Conservation (phyloP, 2,888 invertebrate genomes). For the Acrocyrtus sp. region DNA sequence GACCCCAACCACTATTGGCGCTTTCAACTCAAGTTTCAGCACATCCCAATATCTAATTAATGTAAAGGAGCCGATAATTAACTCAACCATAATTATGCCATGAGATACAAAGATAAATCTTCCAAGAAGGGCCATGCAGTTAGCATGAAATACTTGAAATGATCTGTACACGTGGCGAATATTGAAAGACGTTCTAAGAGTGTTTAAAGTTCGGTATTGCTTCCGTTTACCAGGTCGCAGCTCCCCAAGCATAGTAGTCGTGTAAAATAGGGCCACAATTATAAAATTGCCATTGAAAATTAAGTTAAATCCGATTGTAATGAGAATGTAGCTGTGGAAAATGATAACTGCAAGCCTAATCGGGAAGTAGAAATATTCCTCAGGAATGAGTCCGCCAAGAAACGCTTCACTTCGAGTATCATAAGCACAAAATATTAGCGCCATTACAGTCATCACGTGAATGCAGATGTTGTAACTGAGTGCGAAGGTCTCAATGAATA, state of each 20-base stretch:
- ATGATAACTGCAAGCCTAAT: background rate
- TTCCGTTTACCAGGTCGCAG: no score
- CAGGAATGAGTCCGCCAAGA: background rate
- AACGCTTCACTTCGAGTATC: background rate
- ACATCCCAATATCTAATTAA: no score
- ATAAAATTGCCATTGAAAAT: no score
- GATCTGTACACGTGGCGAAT: background rate
- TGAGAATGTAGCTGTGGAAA: background rate
- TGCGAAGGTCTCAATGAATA: no score
- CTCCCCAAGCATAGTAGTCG: no score
- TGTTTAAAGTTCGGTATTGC: background rate
- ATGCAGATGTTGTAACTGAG: no score
- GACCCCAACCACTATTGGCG: no score
- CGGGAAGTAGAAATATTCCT: conserved; percentile 1
- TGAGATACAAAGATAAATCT: background rate
- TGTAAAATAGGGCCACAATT: no score
- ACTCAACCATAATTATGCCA: background rate
- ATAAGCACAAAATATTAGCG: background rate
- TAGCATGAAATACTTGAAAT: background rate
- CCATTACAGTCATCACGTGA: no score
- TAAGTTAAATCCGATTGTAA: background rate
- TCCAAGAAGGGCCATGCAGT: background rate
- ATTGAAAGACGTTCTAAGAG: background rate
- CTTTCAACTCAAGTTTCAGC: no score
- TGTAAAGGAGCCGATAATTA: no score